A percentile compares a stretch with the other conserved stretches of the same genome.
Evolutionary conservation across 2,113 vertebrate genomes (phyloP).

Genomic region (Lepisosteus osseus): DNA sequence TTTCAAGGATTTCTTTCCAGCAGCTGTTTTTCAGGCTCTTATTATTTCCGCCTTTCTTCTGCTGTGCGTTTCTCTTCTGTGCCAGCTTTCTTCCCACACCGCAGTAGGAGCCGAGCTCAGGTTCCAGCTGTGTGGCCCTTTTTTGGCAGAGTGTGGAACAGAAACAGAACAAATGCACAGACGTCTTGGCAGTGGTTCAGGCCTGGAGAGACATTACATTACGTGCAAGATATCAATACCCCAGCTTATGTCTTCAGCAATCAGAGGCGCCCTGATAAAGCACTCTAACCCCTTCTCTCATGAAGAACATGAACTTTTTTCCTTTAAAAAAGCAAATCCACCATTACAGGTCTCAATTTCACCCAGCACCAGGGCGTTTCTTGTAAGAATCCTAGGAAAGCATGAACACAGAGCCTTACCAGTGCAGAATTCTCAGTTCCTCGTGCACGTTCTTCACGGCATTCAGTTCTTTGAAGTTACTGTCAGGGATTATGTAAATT

Average conservation of each 20-base stretch:
- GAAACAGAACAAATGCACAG: neutral
- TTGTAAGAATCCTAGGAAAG: too few relatives aligned
- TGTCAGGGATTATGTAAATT: too few relatives aligned
- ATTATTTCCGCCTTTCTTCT: neutral
- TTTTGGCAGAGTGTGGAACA: neutral
- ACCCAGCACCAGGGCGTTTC: too few relatives aligned
- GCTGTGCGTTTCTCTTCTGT: neutral
- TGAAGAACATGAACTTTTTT: neutral
- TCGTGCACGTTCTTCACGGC: too few relatives aligned
- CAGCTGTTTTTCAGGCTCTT: too few relatives aligned
- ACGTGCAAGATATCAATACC: too few relatives aligned
- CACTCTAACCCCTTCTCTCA: neutral
- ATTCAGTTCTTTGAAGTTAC: too few relatives aligned
- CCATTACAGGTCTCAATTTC: too few relatives aligned
- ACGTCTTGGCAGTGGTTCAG: neutral
- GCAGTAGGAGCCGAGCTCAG: neutral
- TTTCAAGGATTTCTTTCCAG: too few relatives aligned
- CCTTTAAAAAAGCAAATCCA: neutral
- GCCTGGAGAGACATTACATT: neutral
- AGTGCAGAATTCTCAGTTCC: too few relatives aligned
- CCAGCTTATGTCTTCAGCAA: neutral
- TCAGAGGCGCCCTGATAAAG: too few relatives aligned
- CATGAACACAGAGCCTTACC: too few relatives aligned
- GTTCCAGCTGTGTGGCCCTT: neutral
- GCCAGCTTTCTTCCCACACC: neutral